Evolutionary conservation across 2,888 invertebrate species (phyloP).

Genomic region (Limnephilus auricula): DNA sequence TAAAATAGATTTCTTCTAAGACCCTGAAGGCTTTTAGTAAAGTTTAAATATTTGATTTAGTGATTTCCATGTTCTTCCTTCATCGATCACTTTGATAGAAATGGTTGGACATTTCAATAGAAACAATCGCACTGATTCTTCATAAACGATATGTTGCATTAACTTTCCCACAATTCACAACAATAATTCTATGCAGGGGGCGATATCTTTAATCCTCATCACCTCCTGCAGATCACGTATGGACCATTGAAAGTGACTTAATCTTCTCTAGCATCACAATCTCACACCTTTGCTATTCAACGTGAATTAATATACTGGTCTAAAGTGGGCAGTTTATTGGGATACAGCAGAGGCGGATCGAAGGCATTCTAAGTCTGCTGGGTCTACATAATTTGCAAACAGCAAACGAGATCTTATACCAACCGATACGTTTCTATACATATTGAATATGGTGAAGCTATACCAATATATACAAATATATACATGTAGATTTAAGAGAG

Average conservation of each 20-base stretch:
- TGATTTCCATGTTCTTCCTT: neutral
- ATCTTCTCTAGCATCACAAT: conserved; percentile 44
- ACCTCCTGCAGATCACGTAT: conserved; percentile 55
- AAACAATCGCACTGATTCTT: conserved; percentile 2
- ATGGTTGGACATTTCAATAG: neutral
- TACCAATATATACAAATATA: too few species aligned
- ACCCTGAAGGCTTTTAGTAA: neutral
- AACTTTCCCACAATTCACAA: conserved; percentile 52
- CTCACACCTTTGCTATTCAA: conserved; percentile 57
- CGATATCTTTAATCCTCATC: conserved; percentile 47
- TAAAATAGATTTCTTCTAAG: neutral
- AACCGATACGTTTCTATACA: neutral
- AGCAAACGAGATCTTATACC: neutral
- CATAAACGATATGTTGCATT: neutral
- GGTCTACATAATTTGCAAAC: neutral
- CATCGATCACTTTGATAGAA: conserved; percentile 2
- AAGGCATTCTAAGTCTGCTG: neutral
- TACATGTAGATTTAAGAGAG: too few species aligned
- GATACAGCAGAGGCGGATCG: neutral
- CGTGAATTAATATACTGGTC: conserved; percentile 57
- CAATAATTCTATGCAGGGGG: conserved; percentile 29
- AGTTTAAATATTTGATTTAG: neutral
- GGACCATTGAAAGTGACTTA: conserved; percentile 55
- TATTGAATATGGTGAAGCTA: too few species aligned
- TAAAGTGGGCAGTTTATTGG: conserved; percentile 54